These are phyloP conservation scores for Steatornis caripensis DNA, from an alignment of 2,113 vertebrate species.

Conservation along the genomic window DNA sequence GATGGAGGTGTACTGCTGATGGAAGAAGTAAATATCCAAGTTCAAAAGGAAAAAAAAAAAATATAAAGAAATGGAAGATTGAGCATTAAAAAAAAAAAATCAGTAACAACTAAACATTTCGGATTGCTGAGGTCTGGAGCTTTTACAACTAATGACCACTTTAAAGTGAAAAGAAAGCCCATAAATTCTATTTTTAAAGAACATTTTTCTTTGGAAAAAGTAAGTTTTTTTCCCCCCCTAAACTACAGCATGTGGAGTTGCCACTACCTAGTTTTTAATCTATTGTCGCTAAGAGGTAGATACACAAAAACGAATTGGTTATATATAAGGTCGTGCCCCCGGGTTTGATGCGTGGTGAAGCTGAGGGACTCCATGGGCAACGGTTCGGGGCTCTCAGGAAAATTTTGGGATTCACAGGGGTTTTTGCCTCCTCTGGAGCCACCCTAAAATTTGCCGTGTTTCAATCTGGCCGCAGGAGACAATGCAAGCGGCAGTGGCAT, in stretches of 20 bases:
- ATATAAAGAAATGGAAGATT: neutral
- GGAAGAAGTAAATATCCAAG: neutral
- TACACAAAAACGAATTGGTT: conserved; percentile 79
- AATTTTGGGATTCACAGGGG: neutral
- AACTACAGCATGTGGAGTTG: conserved; percentile 87
- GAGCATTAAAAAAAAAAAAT: neutral
- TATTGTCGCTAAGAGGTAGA: conserved; percentile 93
- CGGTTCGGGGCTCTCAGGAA: neutral
- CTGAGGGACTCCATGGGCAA: neutral
- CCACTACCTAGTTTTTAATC: conserved; percentile 83
- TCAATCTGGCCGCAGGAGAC: neutral
- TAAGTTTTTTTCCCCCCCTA: conserved; percentile 73
- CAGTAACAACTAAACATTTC: neutral
- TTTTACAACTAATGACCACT: neutral
- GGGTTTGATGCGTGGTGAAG: neutral
- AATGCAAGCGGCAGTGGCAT: neutral
- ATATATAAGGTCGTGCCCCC: neutral
- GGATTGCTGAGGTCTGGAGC: conserved; percentile 25
- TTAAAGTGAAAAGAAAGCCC: conserved; percentile 20
- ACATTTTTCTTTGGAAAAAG: conserved; percentile 87
- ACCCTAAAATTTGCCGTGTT: neutral
- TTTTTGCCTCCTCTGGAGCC: neutral
- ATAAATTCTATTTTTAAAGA: conserved; percentile 40
- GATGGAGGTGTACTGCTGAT: neutral
- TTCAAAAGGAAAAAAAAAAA: neutral